Evolutionary conservation across 2,888 invertebrate genomes (phyloP).

Genomic region (Platycnemis pennipes): DNA sequence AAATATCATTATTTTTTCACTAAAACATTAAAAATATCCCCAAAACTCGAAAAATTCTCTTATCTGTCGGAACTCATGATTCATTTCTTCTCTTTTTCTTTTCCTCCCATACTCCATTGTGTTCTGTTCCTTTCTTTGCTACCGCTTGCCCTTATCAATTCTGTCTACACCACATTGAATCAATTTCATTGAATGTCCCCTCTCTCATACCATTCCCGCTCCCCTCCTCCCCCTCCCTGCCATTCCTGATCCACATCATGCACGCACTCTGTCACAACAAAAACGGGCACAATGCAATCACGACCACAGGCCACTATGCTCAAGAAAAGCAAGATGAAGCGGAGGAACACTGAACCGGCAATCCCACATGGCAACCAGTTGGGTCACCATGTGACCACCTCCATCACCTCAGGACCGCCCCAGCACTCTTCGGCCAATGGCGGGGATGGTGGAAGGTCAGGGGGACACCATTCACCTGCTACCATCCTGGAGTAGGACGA

Average conservation of each 20-base stretch:
- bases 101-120: background rate
- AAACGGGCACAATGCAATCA: slow-evolving; percentile 65
- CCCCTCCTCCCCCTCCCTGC: background rate
- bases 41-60: background rate
- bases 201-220: background rate
- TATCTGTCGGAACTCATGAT: background rate
- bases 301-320: slow-evolving; percentile 97
- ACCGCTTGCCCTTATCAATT: too few relatives aligned
- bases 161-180: background rate
- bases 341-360: slow-evolving; percentile 92
- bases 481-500: slow-evolving; percentile 55
- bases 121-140: too few relatives aligned
- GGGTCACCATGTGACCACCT: slow-evolving; percentile 76
- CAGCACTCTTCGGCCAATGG: slow-evolving; percentile 65
- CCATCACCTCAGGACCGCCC: slow-evolving; percentile 28
- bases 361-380: slow-evolving; percentile 87
- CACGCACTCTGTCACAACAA: slow-evolving; percentile 41
- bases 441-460: slow-evolving; percentile 61
- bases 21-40: background rate
- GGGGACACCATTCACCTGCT: slow-evolving; percentile 55
- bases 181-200: background rate
- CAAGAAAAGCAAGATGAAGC: slow-evolving; percentile 99
- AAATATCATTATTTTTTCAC: background rate
- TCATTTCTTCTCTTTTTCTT: background rate
- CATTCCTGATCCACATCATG: background rate